Base-by-base conservation (phyloP, 2,797 vertebrate species). In the Spondyliosoma cantharus region DNA sequence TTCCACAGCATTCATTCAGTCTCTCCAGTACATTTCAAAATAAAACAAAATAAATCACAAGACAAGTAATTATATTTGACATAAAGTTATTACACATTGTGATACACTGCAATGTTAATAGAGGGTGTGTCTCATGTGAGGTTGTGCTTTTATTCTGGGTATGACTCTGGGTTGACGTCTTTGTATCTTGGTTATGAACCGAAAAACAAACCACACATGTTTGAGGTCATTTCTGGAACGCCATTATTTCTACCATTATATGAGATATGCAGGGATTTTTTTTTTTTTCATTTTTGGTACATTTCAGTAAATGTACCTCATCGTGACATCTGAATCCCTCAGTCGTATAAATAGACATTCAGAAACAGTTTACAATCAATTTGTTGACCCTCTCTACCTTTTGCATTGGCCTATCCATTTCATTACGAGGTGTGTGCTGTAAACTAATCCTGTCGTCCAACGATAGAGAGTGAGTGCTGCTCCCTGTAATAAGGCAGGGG, bases 401-500 rank as follows among this genome's bases (percentile, higher is more conserved):
- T 87, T 85, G 71, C 84, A 85, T 79, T 27, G 32, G 71, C 79
- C 57, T 85, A 82, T 78, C 73, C 81, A 75, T 94, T 94, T 93
- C 83, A 93, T 94, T 92, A 91, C 81, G 77, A 91, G 90, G 92
- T 93, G 93, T 94, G 90, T 86, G 91, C 88, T 92, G 88, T 93
- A 91, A 93, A 93, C 87, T 91, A 92, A 94, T 91, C 86, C 86
- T 89, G 83, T 86, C 89, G 94, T 92, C 84, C 72, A 46, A 81
- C 86, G 80, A 89, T 84, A 83, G 84, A 89, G 90, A 93, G 85
- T 68, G 86, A 91, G 91, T 83, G 88, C 86, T 89, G 87, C 91
- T 93, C 86, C 75, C 86, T 86, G 90, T 95, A 93, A 95, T 93
- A 94, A 94, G 93, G 85, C 92, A 79, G 90, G 90, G 89, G 87